Conservation (phyloP, 2,797 vertebrate species). For the Muscicapa comitata region DNA sequence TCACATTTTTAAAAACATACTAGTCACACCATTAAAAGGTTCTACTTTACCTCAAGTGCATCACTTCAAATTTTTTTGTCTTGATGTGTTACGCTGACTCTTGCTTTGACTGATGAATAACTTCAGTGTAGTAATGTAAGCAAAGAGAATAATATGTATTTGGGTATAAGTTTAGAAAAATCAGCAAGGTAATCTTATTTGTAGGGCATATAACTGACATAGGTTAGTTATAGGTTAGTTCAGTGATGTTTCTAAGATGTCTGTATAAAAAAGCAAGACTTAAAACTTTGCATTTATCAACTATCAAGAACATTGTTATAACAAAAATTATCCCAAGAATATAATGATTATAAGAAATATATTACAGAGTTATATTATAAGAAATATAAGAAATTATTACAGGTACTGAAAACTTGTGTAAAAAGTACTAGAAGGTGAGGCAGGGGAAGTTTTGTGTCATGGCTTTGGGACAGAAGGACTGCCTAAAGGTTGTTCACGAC, state of each 20-base stretch:
- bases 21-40: not conserved
- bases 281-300: not conserved
- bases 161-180: not conserved
- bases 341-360: not conserved
- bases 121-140: not conserved
- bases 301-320: not conserved
- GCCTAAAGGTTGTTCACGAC: fast-evolving
- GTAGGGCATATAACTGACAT: not conserved
- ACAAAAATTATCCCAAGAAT: not conserved
- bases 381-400: not conserved
- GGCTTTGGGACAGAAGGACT: not conserved
- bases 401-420: not conserved
- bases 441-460: not conserved
- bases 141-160: not conserved
- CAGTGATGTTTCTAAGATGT: not conserved
- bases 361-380: no score
- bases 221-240: not conserved
- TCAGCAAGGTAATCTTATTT: not conserved
- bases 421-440: not conserved
- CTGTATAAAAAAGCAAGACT: not conserved
- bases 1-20: not conserved
- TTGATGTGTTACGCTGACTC: not conserved
- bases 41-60: not conserved
- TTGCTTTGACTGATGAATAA: not conserved
- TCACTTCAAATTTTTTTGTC: not conserved